Conservation (phyloP, 2,888 invertebrate genomes). For the Tenthredo scrophulariae region DNA sequence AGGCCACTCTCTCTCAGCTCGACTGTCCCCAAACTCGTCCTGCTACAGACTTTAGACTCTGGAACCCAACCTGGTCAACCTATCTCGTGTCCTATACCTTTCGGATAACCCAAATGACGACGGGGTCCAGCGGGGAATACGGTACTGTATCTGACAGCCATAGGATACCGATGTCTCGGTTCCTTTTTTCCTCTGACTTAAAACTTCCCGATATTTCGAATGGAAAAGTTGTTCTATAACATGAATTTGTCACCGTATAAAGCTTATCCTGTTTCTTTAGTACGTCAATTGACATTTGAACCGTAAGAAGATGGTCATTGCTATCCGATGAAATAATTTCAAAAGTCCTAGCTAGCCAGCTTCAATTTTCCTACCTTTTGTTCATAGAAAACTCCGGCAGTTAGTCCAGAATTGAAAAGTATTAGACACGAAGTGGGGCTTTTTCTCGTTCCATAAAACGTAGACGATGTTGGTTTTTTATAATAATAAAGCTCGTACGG, state of each 20-base stretch:
- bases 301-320: not conserved
- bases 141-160: not conserved
- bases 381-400: not conserved
- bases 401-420: not conserved
- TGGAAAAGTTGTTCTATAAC: not conserved
- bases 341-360: not conserved
- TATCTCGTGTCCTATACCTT: not conserved
- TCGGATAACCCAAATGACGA: slow-evolving; percentile 31
- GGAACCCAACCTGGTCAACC: slow-evolving; percentile 5
- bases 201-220: not conserved
- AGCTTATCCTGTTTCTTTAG: not conserved
- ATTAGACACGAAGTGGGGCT: not conserved
- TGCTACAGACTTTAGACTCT: not conserved
- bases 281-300: not conserved
- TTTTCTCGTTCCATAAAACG: not conserved
- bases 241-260: not conserved
- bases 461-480: not conserved
- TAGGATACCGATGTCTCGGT: slow-evolving; percentile 16
- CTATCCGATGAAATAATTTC: not conserved
- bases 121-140: not conserved
- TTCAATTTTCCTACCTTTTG: not conserved
- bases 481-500: not conserved
- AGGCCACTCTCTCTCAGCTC: not conserved
- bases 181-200: not conserved
- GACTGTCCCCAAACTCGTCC: slow-evolving; percentile 32